Conservation (phyloP, 2,888 invertebrate species). For the Lasioglossum oenotherae region DNA sequence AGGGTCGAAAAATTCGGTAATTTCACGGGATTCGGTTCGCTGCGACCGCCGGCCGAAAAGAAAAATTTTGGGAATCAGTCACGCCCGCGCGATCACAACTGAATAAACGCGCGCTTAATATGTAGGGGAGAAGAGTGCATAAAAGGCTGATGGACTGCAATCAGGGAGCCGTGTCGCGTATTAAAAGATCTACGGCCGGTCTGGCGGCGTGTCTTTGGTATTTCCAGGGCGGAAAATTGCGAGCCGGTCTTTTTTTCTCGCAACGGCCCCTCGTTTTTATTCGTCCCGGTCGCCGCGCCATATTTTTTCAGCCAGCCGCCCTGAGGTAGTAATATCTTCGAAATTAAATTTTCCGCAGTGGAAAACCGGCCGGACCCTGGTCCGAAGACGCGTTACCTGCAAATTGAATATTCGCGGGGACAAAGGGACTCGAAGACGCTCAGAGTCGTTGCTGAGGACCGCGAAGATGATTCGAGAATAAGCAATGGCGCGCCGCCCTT, state of each 20-base stretch:
- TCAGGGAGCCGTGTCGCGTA: conserved; percentile 73
- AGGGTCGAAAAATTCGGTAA: conserved; percentile 14
- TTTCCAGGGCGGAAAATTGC: conserved; percentile 55
- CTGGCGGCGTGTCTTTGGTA: conserved; percentile 40
- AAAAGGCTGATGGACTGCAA: conserved; percentile 74
- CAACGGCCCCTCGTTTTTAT: conserved; percentile 35
- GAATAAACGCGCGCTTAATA: conserved; percentile 67
- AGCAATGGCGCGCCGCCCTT: neutral
- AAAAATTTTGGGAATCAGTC: conserved; percentile 39
- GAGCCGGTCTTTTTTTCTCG: conserved; percentile 30
- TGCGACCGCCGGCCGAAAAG: neutral
- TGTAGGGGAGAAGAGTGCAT: conserved; percentile 64
- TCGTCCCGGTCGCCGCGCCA: conserved; percentile 40
- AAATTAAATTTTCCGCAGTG: conserved; percentile 63
- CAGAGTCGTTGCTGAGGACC: neutral
- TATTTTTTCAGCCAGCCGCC: conserved; percentile 45
- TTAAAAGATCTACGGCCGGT: conserved; percentile 71
- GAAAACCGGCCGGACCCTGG: neutral
- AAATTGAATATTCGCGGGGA: conserved; percentile 39
- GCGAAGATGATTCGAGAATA: neutral
- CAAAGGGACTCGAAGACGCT: neutral
- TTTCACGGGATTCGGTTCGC: conserved; percentile 37
- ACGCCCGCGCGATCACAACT: conserved; percentile 46
- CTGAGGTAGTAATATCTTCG: conserved; percentile 35
- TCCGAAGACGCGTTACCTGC: neutral